A percentile compares a stretch with the other conserved stretches of the same genome.
phyloP scores from a whole-genome alignment of 2,113 vertebrate species.

The Oncorhynchus masou region DNA sequence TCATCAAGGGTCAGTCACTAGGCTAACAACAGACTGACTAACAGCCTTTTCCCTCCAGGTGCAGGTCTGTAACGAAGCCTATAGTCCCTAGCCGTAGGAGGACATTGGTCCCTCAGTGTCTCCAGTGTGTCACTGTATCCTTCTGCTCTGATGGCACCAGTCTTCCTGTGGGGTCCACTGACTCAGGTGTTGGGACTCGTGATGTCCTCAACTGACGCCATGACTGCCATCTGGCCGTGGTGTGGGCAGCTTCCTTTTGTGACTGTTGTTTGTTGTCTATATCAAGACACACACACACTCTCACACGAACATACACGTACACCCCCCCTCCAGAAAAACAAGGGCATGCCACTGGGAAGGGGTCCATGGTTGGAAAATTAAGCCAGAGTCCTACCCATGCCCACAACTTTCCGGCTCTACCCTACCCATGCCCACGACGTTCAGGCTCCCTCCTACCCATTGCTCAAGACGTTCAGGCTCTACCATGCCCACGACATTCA shows the following conservation, averaged over 20 bases:
- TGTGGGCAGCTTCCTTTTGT: conserved; percentile 52
- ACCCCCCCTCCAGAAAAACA: conserved; percentile 28
- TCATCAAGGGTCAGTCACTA: neutral
- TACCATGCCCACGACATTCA: too few species aligned
- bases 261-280: conserved; percentile 10
- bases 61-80: neutral
- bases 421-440: too few species aligned
- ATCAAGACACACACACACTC: neutral
- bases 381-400: too few species aligned
- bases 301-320: neutral
- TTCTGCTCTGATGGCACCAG: neutral
- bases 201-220: conserved; percentile 57
- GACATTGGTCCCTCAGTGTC: conserved; percentile 5
- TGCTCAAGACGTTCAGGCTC: too few species aligned
- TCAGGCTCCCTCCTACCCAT: too few species aligned
- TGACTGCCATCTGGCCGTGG: conserved; percentile 58
- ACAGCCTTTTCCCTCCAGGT: neutral
- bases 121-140: neutral
- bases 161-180: conserved; percentile 24
- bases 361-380: neutral
- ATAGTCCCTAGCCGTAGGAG: neutral
- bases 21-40: neutral
- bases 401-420: too few species aligned
- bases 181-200: conserved; percentile 32
- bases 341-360: conserved; percentile 13